Conservation (phyloP, 2,888 invertebrate species). For the Sinhomidia bicolor region DNA sequence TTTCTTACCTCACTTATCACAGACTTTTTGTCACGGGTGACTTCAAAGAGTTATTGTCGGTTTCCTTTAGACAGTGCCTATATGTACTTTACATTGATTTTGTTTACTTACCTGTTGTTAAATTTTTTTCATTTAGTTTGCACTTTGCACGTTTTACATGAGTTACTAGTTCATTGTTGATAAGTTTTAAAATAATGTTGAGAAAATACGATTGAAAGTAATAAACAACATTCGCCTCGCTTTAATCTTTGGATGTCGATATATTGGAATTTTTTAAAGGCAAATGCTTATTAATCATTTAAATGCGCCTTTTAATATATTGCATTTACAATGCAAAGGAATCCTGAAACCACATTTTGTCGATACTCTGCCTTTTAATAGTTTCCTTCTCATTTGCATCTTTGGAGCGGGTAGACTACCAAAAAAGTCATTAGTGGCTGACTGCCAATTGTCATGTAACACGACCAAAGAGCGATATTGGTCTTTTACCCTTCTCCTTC, state of each 20-base stretch:
- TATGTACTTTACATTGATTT: too few species aligned
- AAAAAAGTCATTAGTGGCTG: conserved; percentile 67
- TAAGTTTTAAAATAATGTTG: too few species aligned
- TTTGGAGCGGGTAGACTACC: conserved; percentile 1
- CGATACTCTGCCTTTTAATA: background rate
- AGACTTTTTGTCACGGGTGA: conserved; percentile 49
- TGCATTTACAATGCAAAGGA: background rate
- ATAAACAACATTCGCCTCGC: background rate
- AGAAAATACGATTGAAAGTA: too few species aligned
- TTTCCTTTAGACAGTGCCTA: conserved; percentile 42
- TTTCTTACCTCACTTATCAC: background rate
- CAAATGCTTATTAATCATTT: conserved; percentile 36
- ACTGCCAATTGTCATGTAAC: conserved; percentile 65
- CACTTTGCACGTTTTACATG: background rate
- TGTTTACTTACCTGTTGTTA: too few species aligned
- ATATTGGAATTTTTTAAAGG: conserved; percentile 48
- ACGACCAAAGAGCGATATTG: conserved; percentile 2
- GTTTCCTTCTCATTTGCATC: conserved; percentile 48
- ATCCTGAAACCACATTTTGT: conserved; percentile 44
- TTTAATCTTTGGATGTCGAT: background rate
- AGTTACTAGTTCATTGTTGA: background rate
- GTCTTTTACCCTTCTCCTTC: background rate
- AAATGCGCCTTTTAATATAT: conserved; percentile 1
- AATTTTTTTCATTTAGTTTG: background rate
- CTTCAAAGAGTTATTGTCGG: conserved; percentile 67